A percentile compares a stretch with the other conserved stretches of the same genome.
Evolutionary conservation across 2,888 invertebrate species (phyloP).

Genomic region (Phlogophora meticulosa): DNA sequence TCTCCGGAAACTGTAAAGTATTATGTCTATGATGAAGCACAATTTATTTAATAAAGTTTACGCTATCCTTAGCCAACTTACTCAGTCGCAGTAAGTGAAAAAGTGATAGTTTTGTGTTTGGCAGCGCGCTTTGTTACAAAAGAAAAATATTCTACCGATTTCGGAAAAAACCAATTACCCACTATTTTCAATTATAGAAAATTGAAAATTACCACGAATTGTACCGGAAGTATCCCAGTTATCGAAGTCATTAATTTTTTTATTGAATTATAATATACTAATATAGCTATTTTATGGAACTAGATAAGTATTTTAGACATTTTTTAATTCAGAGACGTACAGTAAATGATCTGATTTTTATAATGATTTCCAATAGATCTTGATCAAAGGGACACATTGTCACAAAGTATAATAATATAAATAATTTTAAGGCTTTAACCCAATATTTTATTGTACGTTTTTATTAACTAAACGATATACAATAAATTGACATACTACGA

Average conservation of each 20-base stretch:
- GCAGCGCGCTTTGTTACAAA: conserved; percentile 57
- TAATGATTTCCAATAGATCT: conserved; percentile 72
- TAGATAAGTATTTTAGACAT: conserved; percentile 65
- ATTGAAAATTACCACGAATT: conserved; percentile 54
- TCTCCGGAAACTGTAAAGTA: conserved; percentile 38
- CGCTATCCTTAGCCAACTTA: conserved; percentile 75
- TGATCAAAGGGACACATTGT: conserved; percentile 72
- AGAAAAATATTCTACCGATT: conserved; percentile 35
- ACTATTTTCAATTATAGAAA: neutral
- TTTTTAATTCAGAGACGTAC: conserved; percentile 69
- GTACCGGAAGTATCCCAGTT: conserved; percentile 65
- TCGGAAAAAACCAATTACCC: conserved; percentile 2
- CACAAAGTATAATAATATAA: conserved; percentile 69
- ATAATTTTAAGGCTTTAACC: conserved; percentile 79
- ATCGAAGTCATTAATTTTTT: conserved; percentile 75
- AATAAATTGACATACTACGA: conserved; percentile 83
- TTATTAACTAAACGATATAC: conserved; percentile 86
- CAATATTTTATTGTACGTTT: conserved; percentile 84
- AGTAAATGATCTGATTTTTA: conserved; percentile 82
- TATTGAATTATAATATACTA: conserved; percentile 67
- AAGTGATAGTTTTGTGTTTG: conserved; percentile 68
- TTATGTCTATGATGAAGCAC: conserved; percentile 42
- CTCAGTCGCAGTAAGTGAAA: conserved; percentile 75
- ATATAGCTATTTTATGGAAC: conserved; percentile 64
- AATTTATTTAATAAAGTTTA: conserved; percentile 42